Base-by-base conservation (phyloP, 1,140 invertebrate species). In the Trachymyrmex septentrionalis region DNA sequence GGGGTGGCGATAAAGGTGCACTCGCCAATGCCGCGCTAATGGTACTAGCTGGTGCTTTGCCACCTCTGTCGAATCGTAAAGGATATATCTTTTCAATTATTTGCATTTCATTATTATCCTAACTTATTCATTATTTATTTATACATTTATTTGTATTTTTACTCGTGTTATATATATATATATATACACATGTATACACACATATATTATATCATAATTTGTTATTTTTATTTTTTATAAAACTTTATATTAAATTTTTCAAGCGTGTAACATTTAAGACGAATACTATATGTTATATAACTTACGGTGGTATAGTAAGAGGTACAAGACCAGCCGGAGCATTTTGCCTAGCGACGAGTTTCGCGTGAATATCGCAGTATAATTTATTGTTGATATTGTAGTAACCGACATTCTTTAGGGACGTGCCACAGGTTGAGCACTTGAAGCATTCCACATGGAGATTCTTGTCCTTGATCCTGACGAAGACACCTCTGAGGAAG, bases 371-470 rank as follows among this genome's bases (percentile, higher is more conserved):
- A 94, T 99, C 99, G 95, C 99, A 99, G 95, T 99, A 99, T 73
- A 99, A 96, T 96, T 99, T 99, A 92, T 98, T 98, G 94, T 99
- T 99, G 93, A 99, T 97, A 94, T 98, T 99, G 96, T 99, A 99
- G 94, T 99, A 99, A 67, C 98, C 98, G 94, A 99, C 97, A 96
- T 99, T 99, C 96, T 99, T 99, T 86, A 99, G 95, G 14, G 98
- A 99, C 48, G 98, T 97, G 87, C 99, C 98, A 94, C 99, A 99
- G 59, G 98, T 99, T 64, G 98, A 97, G 95, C 99, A 99, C 95
- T 99, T 99, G 96, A 99, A 99, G 95, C 99, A 99, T 93, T 99
- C 98, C 71, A 99, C 98, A 96, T 99, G 99, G 81, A 99, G 96
- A 93, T 98, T 99, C 95, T 99, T 99, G 90, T 99, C 98, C 96